Base-by-base conservation (phyloP, 1,140 invertebrate species). In the Scaptomyza montana region DNA sequence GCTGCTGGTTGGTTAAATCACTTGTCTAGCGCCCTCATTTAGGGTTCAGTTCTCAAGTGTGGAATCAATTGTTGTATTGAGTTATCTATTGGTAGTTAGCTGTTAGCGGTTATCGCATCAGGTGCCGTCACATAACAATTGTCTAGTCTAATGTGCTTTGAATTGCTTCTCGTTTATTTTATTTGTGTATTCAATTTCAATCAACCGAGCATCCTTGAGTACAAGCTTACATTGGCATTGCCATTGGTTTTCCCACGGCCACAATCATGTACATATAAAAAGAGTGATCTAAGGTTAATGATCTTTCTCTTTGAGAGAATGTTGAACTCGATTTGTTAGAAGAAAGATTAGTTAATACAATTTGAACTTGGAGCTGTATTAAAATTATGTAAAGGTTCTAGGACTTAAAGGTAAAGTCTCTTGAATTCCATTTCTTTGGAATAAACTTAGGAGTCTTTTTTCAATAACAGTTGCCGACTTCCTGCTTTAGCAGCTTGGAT, bases 171-270 rank as follows among this genome's bases (percentile, higher is more conserved):
- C 2, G 21, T 41, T 19, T 47, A 6, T 7, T 33, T 67, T 36
- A 43, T 43, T 43, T 12, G n/a, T n/a, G 45, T 78, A 87, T 86
- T 87, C 82, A 70, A 78, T 86, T 65, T 76, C 78, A 87, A 78
- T 82, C 78, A 86, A 75, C 71, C 82, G 60, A 82, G 65, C 62
- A 86, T 86, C 82, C 82, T 87, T 78, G 54, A 86, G 75, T 81
- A 67, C 59, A 43, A 78, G 71, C 81, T 81, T 78, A 69, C 78
- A 67, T 39, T 36, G 55, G 33, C 21, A 67, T 39, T 36, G 55
- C 13, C 21, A 36, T 33, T 43, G 46, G 33, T 54, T 65, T 81
- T 86, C 82, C 84, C 82, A 86, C 82, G 82, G 46, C 64, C 61
- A 65, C 62, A 30, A 62, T 43, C 47, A 74, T 68, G 68, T 65